These are phyloP conservation scores for Julus scandinavius DNA, from an alignment of 2,888 invertebrate genomes.

Conservation along the genomic window DNA sequence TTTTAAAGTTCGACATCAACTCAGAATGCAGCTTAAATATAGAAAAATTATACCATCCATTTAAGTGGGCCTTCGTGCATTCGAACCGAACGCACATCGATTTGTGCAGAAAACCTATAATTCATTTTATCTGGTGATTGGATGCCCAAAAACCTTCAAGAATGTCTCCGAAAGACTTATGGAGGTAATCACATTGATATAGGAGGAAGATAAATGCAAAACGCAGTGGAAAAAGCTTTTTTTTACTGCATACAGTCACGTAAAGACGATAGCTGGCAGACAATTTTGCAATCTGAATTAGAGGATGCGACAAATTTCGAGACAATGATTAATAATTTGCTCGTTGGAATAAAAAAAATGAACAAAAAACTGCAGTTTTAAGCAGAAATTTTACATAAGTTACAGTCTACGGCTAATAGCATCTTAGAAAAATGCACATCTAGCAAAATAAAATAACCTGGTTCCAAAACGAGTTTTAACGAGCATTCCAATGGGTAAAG, in stretches of 20 bases:
- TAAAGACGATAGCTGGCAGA: slow-evolving; percentile 9
- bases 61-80: slow-evolving; percentile 9
- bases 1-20: not conserved
- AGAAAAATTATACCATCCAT: slow-evolving; percentile 9
- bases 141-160: slow-evolving; percentile 8
- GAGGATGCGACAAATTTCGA: slow-evolving; percentile 1
- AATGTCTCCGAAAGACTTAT: slow-evolving; percentile 10
- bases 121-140: slow-evolving; percentile 18
- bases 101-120: slow-evolving; percentile 18
- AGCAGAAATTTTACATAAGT: not conserved
- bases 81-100: not conserved
- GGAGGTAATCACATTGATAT: slow-evolving; percentile 1
- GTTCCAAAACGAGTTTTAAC: not conserved
- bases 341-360: not conserved
- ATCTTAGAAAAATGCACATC: not conserved
- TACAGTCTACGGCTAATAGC: not conserved
- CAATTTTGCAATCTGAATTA: slow-evolving; percentile 1
- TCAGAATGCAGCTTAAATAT: not conserved
- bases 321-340: slow-evolving; percentile 9
- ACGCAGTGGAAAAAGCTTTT: not conserved
- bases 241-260: not conserved
- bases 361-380: not conserved
- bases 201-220: slow-evolving; percentile 18
- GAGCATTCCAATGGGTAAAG: not conserved
- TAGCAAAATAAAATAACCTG: not conserved